Evolutionary conservation across 2,888 invertebrate genomes (phyloP), one percentile per base, ranked within the genome.

Genomic region (Caradrina clavipalpis): DNA sequence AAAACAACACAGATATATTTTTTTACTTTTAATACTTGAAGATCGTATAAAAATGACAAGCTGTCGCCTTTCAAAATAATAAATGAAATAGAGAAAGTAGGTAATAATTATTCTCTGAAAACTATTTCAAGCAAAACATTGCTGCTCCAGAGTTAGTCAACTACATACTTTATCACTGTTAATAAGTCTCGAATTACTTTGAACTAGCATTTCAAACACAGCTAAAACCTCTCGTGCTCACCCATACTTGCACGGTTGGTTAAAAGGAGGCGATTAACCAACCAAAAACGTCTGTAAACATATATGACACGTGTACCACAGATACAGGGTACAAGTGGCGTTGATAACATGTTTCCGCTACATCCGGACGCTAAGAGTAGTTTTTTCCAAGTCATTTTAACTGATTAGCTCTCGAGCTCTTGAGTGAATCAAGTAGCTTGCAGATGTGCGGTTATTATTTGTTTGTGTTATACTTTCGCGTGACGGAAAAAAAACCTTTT

Each of bases 231-330:
- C 85, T 88, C 88, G 88, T 89, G 90, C 80, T 76, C 63, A 71
- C 70, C 66, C 69, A 73, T 65, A 78, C 76, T 85, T 72, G 75
- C 66, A 81, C 61, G 71, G 63, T 72, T 74, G 68, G 86, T 87
- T 87, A 88, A 89, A 90, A 88, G 81, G 71, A 57, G 82, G 88
- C 88, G 90, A 89, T 93, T 91, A 91, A 86, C 84, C 76, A 84
- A 86, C 84, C 84, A 86, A 86, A 88, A 90, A 89, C 80, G 83
- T 86, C 86, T 91, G 92, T 92, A 92, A 93, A 93, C 93, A 92
- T 78, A 87, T 83, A 84, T 85, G 89, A 93, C 94, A 94, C 92
- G 91, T 94, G 94, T 93, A 91, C 76, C 82, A 82, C 89, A 91
- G 91, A 92, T 90, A 89, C 78, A 84, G 68, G 68, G 76, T 83